Evolutionary conservation across 92 coral and sea anemone species (phyloP).

Genomic region (Muricea muricata): DNA sequence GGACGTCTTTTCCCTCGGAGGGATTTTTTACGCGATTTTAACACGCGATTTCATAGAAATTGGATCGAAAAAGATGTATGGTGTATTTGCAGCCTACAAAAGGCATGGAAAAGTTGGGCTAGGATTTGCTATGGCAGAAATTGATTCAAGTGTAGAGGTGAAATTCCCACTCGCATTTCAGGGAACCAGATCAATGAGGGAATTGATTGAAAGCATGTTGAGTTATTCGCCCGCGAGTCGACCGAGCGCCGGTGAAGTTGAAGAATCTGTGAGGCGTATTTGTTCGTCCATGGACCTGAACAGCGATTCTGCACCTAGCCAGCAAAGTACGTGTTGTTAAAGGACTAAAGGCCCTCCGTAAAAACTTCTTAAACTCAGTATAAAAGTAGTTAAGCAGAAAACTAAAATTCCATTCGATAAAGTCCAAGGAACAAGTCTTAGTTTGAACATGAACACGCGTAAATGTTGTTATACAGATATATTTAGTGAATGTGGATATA

Average conservation of each 20-base stretch:
- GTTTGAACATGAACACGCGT: no score
- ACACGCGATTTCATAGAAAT: conserved; percentile 71
- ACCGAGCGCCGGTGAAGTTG: background rate
- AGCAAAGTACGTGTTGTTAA: no score
- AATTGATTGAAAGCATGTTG: background rate
- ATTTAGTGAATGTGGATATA: no score
- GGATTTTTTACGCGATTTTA: conserved; percentile 74
- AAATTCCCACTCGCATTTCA: background rate
- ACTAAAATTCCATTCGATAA: no score
- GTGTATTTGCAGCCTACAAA: background rate
- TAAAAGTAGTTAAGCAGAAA: no score
- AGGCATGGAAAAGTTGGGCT: conserved; percentile 1
- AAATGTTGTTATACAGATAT: no score
- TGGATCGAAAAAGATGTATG: conserved; percentile 64
- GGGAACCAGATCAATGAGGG: background rate
- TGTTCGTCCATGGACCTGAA: no score
- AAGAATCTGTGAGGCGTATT: no score
- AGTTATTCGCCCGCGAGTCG: background rate
- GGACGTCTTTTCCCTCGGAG: conserved; percentile 85
- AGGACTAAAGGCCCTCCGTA: no score
- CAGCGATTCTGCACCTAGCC: no score
- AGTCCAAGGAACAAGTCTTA: no score
- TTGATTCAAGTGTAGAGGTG: background rate
- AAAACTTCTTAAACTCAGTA: no score
- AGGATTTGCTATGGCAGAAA: background rate